Base-by-base conservation (phyloP, 2,113 vertebrate genomes). In the Procavia capensis region DNA sequence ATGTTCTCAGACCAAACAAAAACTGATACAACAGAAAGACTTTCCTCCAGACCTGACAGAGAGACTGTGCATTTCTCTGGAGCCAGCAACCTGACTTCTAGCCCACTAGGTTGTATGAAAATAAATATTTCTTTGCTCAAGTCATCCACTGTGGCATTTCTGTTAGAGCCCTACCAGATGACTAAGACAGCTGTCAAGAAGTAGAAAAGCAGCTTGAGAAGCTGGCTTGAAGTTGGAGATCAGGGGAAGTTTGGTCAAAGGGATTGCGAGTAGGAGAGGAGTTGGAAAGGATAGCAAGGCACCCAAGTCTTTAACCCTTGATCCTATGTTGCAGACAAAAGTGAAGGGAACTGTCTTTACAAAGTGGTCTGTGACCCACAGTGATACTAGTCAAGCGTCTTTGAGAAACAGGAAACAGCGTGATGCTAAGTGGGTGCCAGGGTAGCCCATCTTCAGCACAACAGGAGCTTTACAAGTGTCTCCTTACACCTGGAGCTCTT, bases 231-330 rank as follows among this genome's bases (percentile, higher is more conserved):
- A 22, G 45, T 36, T 91, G 22, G 13, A 80, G 6, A 16, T 25
- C 24, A 19, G 16, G 17, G 25, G 19, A 63, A 31, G 16, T 14
- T 79, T 82, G 50, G 11, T 50, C 19, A 20, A 59, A 41, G 19
- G n/a, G 7, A 9, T 1, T 36, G 11, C 17, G 24, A 19, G 25
- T 1, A 0, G 2, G 9, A 9, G 16, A 45, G 24, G 64, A 64
- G 3, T 47, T 85, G 25, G 13, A 68, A 92, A 95, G 24, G 72
- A 39, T 27, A 72, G 14, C 34, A 63, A 68, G 41, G 43, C 22
- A 1, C 2, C 3, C 41, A 79, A n/a, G 11, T 57, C n/a, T 72
- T 36, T 83, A 39, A 61, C 9, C 16, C 39, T 50, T 25, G 16
- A 43, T 10, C 45, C 31, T 43, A 29, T 11, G 19, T 43, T 82